These are phyloP conservation scores for Peromyscus maniculatus DNA, from an alignment of 2,113 vertebrate species.

Conservation along the genomic window DNA sequence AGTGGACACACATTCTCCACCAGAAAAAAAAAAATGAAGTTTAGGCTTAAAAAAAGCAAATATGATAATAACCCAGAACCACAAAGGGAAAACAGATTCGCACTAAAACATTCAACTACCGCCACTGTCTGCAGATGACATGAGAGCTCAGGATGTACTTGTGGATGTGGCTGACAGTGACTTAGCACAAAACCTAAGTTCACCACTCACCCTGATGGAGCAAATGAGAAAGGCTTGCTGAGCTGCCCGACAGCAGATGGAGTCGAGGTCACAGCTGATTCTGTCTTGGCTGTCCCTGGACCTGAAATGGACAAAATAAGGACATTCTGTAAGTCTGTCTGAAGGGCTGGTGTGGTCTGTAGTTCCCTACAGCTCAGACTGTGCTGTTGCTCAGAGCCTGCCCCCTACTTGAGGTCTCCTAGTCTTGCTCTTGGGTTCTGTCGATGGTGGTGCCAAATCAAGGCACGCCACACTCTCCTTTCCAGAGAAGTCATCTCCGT, in stretches of 20 bases:
- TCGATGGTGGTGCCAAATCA: neutral
- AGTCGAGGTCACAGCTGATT: slow-evolving; percentile 84
- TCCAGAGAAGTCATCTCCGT: neutral
- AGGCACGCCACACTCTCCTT: neutral
- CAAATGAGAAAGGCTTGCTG: slow-evolving; percentile 90
- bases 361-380: neutral
- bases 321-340: neutral
- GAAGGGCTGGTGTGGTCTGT: neutral
- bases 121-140: too few relatives aligned
- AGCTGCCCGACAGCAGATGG: slow-evolving; percentile 84
- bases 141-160: neutral
- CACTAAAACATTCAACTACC: neutral
- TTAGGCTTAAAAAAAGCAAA: neutral
- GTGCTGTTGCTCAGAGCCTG: slow-evolving; percentile 3
- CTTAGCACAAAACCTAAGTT: neutral
- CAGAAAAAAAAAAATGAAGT: neutral
- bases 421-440: neutral
- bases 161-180: neutral
- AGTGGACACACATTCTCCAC: neutral
- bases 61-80: neutral
- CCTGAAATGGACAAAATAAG: slow-evolving; percentile 76
- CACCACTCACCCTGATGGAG: slow-evolving; percentile 89
- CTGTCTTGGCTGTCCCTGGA: slow-evolving; percentile 86
- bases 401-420: neutral
- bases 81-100: neutral